Conservation (phyloP, 2,113 vertebrate genomes). For the Crotalus helleri region DNA sequence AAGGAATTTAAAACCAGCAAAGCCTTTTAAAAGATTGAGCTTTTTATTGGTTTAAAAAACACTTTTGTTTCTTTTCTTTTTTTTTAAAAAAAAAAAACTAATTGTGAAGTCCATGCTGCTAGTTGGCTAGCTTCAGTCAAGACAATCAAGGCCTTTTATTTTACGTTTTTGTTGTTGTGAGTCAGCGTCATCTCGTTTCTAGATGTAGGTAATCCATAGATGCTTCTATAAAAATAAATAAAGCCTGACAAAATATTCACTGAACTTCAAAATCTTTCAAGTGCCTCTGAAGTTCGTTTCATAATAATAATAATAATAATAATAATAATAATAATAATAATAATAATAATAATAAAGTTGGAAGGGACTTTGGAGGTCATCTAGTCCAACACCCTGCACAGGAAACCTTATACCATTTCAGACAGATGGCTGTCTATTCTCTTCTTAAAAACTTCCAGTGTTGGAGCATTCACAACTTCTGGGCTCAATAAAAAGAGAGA, state of each 20-base stretch:
- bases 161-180: neutral
- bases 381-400: no score
- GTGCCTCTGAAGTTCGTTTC: neutral
- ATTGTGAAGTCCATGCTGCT: neutral
- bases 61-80: neutral
- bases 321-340: no score
- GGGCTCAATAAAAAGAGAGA: no score
- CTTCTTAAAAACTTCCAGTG: no score
- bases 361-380: no score
- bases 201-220: neutral
- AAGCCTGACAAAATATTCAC: neutral
- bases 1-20: neutral
- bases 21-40: neutral
- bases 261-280: neutral
- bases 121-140: neutral
- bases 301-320: no score
- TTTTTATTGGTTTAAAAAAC: neutral
- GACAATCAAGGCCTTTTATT: neutral
- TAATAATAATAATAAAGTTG: no score
- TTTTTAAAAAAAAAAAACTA: neutral
- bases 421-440: no score
- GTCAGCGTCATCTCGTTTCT: neutral
- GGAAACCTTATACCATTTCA: no score
- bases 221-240: neutral
- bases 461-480: no score